Conservation (phyloP, 2,113 vertebrate species). For the Scomber scombrus region DNA sequence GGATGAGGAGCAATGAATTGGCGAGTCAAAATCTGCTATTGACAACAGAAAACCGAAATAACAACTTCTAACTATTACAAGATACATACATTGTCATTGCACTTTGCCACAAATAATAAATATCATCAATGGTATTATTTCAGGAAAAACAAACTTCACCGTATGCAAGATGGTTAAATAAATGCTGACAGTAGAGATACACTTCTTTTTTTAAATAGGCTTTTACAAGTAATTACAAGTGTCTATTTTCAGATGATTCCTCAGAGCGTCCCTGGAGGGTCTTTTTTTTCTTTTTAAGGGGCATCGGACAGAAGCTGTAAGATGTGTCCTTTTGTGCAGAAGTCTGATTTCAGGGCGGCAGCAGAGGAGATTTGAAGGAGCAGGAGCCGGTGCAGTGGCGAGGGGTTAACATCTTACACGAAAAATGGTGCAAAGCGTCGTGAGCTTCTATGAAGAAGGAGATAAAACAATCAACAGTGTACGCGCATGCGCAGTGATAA, state of each 20-base stretch:
- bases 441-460: constrained; percentile 91
- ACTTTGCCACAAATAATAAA: constrained; percentile 92
- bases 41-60: constrained; percentile 75
- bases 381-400: constrained; percentile 95
- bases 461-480: constrained; percentile 71
- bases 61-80: constrained; percentile 83
- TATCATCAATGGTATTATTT: constrained; percentile 80
- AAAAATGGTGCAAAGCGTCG: constrained; percentile 96
- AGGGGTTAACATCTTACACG: constrained; percentile 97
- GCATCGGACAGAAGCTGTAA: constrained; percentile 9
- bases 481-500: background rate
- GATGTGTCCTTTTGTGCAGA: constrained; percentile 7
- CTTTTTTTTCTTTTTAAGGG: background rate
- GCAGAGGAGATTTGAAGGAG: constrained; percentile 94
- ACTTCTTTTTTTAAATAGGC: constrained; percentile 40
- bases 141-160: constrained; percentile 75
- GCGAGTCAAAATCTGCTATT: constrained; percentile 57
- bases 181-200: constrained; percentile 69
- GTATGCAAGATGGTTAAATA: constrained; percentile 70
- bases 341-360: constrained; percentile 88
- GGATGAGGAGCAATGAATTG: constrained; percentile 63
- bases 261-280: constrained; percentile 32
- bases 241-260: constrained; percentile 40
- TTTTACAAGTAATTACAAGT: constrained; percentile 75
- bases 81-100: constrained; percentile 94